Conservation (phyloP, 2,113 vertebrate genomes). For the Ranitomeya variabilis region DNA sequence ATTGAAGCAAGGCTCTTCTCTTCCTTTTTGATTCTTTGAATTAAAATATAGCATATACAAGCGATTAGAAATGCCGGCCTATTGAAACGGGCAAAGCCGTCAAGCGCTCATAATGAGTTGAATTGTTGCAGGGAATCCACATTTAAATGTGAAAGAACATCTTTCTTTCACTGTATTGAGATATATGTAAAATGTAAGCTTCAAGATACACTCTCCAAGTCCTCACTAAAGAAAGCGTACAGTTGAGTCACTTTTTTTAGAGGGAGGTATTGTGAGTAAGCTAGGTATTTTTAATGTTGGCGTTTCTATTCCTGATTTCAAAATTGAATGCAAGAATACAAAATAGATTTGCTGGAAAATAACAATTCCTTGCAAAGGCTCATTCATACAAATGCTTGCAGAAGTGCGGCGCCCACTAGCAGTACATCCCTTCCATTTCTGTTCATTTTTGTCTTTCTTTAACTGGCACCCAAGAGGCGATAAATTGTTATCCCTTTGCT, state of each 20-base stretch:
- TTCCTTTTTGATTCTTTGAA: conserved; percentile 18
- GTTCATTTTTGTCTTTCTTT: not conserved
- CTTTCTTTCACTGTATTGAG: conserved; percentile 32
- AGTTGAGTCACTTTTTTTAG: not conserved
- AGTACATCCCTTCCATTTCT: not conserved
- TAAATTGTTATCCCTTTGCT: not conserved
- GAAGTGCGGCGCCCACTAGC: not conserved
- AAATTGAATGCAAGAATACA: not conserved
- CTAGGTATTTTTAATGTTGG: not conserved
- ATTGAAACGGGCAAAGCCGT: conserved; percentile 27
- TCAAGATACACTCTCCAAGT: conserved; percentile 5
- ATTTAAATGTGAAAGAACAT: conserved; percentile 49
- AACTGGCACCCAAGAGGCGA: not conserved
- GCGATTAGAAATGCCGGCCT: conserved; percentile 26
- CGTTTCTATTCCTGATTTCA: not conserved
- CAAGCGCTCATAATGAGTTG: conserved; percentile 23
- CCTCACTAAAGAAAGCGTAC: not conserved
- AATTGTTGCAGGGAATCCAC: conserved; percentile 31
- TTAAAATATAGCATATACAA: conserved; percentile 38
- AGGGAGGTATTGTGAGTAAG: not conserved
- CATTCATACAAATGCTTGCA: not conserved
- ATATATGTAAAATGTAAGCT: conserved; percentile 21
- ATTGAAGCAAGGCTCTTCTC: conserved; percentile 2
- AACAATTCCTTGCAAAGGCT: not conserved
- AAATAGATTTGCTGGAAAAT: not conserved